A percentile compares a stretch with the other conserved stretches of the same genome.
phyloP scores from a whole-genome alignment of 30 jellyfish, hydroid and myxozoan genomes.

The Hydractinia echinata region DNA sequence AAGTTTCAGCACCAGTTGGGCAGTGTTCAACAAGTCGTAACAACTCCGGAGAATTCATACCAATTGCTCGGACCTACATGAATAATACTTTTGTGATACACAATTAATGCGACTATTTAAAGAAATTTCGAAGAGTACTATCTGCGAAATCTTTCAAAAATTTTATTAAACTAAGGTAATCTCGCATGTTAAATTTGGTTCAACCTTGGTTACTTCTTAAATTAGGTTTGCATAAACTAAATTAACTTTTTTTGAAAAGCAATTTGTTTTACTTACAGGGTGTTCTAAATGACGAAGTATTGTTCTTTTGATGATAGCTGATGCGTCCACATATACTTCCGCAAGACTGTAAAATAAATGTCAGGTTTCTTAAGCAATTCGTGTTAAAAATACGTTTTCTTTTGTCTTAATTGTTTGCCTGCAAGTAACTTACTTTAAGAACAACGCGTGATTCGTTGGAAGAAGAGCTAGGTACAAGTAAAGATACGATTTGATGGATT shows the following conservation, averaged over 20 bases:
- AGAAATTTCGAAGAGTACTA: no score
- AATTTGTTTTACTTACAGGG: slow-evolving; percentile 58
- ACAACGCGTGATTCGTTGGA: slow-evolving; percentile 81
- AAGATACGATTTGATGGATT: slow-evolving; percentile 84
- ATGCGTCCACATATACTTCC: slow-evolving; percentile 87
- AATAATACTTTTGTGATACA: not conserved
- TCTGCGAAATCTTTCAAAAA: no score
- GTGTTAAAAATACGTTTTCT: no score
- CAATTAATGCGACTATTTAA: no score
- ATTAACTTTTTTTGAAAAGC: no score
- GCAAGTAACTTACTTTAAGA: slow-evolving; percentile 69
- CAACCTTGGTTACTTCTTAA: no score
- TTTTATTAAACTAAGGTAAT: no score
- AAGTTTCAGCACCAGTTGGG: slow-evolving; percentile 97
- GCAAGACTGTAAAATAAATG: slow-evolving; percentile 60
- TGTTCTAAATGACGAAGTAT: slow-evolving; percentile 90
- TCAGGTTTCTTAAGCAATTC: not conserved
- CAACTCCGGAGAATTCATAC: slow-evolving; percentile 93
- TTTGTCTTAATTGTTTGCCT: no score
- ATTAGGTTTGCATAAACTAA: no score
- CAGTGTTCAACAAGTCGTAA: slow-evolving; percentile 83
- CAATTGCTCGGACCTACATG: slow-evolving; percentile 91
- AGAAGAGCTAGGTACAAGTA: slow-evolving; percentile 83
- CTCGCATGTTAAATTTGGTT: no score
- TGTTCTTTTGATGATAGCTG: slow-evolving; percentile 81